These are phyloP conservation scores for Eurytoma adleriae DNA, from an alignment of 2,888 invertebrate genomes.

Conservation along the genomic window DNA sequence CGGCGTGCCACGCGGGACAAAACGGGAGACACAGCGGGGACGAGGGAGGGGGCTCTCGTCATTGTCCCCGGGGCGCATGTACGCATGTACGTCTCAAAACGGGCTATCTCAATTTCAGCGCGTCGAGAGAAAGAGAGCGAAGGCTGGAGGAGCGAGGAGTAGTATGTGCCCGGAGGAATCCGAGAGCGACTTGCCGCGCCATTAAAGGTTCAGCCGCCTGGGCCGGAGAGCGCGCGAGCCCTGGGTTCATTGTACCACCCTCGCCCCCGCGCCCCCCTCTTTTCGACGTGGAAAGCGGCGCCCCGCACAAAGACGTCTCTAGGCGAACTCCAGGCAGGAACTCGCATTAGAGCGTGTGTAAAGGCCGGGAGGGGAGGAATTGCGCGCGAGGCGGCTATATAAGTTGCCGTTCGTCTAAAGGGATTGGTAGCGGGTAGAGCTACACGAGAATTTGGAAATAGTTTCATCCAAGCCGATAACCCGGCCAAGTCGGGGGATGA, in stretches of 20 bases:
- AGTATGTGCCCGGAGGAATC: conserved; percentile 61
- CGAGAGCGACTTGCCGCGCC: conserved; percentile 63
- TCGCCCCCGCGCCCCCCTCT: conserved; percentile 10
- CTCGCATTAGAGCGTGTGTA: conserved; percentile 63
- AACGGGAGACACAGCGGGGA: background rate
- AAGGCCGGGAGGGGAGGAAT: background rate
- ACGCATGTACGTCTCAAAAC: conserved; percentile 7
- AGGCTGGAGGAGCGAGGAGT: conserved; percentile 9
- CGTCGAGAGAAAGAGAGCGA: background rate
- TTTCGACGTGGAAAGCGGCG: conserved; percentile 37
- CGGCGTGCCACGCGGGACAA: background rate
- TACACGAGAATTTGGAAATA: conserved; percentile 65
- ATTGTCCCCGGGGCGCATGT: conserved; percentile 27
- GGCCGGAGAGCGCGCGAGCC: conserved; percentile 24
- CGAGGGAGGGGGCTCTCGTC: background rate
- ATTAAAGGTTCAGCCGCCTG: conserved; percentile 62
- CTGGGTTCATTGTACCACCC: conserved; percentile 64
- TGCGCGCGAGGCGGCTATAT: conserved; percentile 53
- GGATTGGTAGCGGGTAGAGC: conserved; percentile 60
- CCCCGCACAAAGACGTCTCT: conserved; percentile 62
- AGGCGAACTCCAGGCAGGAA: conserved; percentile 64
- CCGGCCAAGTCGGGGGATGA: conserved; percentile 39
- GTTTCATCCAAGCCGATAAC: conserved; percentile 61
- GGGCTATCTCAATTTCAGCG: conserved; percentile 42
- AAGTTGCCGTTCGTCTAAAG: conserved; percentile 66